Conservation (phyloP, 2,888 invertebrate species). For the Calameuta idolon region DNA sequence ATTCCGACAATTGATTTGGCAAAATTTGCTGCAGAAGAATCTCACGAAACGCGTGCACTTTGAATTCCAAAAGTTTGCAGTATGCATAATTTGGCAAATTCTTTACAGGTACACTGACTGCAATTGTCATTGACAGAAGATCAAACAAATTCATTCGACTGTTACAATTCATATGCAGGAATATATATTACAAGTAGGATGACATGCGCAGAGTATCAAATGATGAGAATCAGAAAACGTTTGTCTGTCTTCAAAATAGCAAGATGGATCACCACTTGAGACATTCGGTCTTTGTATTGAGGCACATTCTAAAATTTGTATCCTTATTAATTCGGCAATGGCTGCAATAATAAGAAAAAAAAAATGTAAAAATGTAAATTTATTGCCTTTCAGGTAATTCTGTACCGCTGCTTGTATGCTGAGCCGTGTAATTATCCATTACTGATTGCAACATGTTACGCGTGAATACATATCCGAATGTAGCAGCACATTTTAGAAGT, state of each 20-base stretch:
- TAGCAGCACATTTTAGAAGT: conserved; percentile 72
- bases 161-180: not conserved
- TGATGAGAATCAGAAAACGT: conserved; percentile 54
- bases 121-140: conserved; percentile 10
- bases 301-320: conserved; percentile 71
- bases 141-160: not conserved
- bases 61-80: conserved; percentile 72
- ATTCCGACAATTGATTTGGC: conserved; percentile 70
- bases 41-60: conserved; percentile 68
- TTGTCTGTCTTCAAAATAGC: conserved; percentile 10
- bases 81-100: conserved; percentile 70
- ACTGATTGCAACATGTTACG: conserved; percentile 70
- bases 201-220: conserved; percentile 39
- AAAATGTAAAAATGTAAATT: conserved; percentile 38
- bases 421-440: conserved; percentile 69
- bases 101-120: not conserved
- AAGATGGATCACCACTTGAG: not conserved
- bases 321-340: conserved; percentile 70
- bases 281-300: conserved; percentile 38
- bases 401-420: conserved; percentile 45
- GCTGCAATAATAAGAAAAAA: conserved; percentile 68
- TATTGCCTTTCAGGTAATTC: not conserved
- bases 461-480: conserved; percentile 71
- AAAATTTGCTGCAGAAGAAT: conserved; percentile 71
- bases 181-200: not conserved